Base-by-base conservation (phyloP, 2,888 invertebrate species). In the Erannis defoliaria region DNA sequence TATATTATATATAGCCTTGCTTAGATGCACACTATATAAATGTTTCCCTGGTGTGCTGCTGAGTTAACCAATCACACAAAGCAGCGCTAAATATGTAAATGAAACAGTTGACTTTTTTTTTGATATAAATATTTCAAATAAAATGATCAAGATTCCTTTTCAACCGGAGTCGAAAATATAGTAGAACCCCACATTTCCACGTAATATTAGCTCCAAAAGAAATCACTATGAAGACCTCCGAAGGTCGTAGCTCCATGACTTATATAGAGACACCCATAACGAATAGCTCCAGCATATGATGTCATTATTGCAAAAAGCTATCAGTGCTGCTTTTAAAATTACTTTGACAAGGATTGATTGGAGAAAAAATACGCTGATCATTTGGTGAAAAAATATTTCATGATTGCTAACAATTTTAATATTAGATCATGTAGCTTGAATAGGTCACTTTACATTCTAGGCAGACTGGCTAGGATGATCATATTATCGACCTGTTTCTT, bases 261-360 rank as follows among this genome's bases (percentile, higher is more conserved):
- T 63, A 64, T 58, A 71, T 48, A 70, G 67, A 58, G 70, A 66
- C 59, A 50, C 50, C 58, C 64, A 76, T 74, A 74, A 71, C 67
- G 49, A 68, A 67, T 67, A 56, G 69, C 74, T 75, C 70, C 45
- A 55, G 16, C 38, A 45, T 61, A 68, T 76, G 76, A 76, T 73
- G 72, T 76, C 75, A 77, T 62, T 50, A 53, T 49, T 33, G 64
- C 71, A 68, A 70, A 72, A 72, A 72, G 55, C 59, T 40, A 61
- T 55, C 48, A 55, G 16, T 29, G 49, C 43, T 21, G 55, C 37
- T 40, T 45, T 18, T 46, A 31, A 21, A 38, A 55, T 37, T n/a
- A 40, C 19, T 57, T 40, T 31, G 29, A 49, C 49, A 57, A 43
- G 14, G 21, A 58, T 42, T 54, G 37, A 55, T 31, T 33, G 21